Base-by-base conservation (phyloP, 2,888 invertebrate genomes). In the Nymphalis polychloros region DNA sequence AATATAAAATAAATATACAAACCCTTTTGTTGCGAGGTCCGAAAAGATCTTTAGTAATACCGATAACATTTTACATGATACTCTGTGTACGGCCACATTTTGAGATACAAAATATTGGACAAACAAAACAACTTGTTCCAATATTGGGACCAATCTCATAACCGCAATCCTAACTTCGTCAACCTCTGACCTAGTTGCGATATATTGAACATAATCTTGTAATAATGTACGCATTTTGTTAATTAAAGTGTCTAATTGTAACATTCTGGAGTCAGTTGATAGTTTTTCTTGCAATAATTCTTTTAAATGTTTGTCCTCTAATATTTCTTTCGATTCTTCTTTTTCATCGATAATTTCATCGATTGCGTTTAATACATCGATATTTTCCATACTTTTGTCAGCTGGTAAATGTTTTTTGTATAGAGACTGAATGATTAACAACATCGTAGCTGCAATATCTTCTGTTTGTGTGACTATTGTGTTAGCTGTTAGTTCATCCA, bases 31-130 rank as follows among this genome's bases (percentile, higher is more conserved):
- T 17, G 96, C 95, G 46, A 99, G 92, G 77, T 98, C 97, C 0
- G 96, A 94, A 84, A 98, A 99, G 17, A 98, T 95, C 71, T 95
- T 96, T 64, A 98, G 85, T 67, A 98, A 92, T 5, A 97, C 94
- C 0, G 97, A 96, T 8, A 96, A 90, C 90, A 98, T 95, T 90
- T 98, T 98, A 75, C 96, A 95, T 0, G 96, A 95, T 0, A 96
- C 93, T 76, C 97, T 94, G 79, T 97, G 96, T 0, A 96, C 94
- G 0, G 96, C 95, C 3, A 97, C 94, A 82, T 96, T 95, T 76
- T 97, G 96, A 0, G 95, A 95, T 7, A 98, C 84, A 78, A 96
- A 96, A 83, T 95, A 98, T 81, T 97, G 96, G 2, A 95, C 94
- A 60, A 98, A 91, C 23, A 96, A 83, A 59, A 94, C 87, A 62